Base-by-base conservation (phyloP, 2,888 invertebrate species). In the Nymphalis c-album region DNA sequence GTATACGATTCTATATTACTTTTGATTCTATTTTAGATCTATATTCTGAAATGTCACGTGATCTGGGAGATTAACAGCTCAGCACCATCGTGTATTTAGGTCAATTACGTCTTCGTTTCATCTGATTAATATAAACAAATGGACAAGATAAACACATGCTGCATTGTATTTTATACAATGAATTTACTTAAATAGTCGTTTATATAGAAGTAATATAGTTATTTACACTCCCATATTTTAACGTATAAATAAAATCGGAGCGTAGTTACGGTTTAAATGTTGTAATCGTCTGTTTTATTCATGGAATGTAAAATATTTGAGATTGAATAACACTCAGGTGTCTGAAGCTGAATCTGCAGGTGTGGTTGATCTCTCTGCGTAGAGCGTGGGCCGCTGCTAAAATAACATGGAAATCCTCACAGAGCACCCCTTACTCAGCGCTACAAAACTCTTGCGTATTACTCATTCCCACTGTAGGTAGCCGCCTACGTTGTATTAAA, bases 401-500 rank as follows among this genome's bases (percentile, higher is more conserved):
- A 92, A 91, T 92, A 91, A 89, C 85, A 84, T 86, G 83, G 81
- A 81, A 84, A 78, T 83, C 78, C 82, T 80, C 79, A 75, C 77
- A 75, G 75, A 76, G 76, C 76, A 74, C 76, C 76, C 78, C 84
- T 90, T 90, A 88, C 86, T 91, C 91, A 86, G 84, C 84, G 81
- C 65, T 70, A 67, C 65, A 81, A 81, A 80, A 85, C 81, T 80
- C 80, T 76, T 73, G 76, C 68, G 78, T 61, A 87, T 90, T 90
- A 91, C 88, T 89, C 88, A 91, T 81, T 77, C 81, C 85, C 77
- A 80, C 90, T 75, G 87, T 87, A 84, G 86, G 86, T 76, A 82
- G 85, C 78, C 84, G 75, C 91, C 91, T 84, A 91, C 92, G 88
- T 88, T 82, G 87, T 89, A 92, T 89, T 83, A 87, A 87, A 86